Evolutionary conservation across 2,797 vertebrate genomes (phyloP), one percentile per base, ranked within the genome.

Genomic region (Cyprinodon diabolis): DNA sequence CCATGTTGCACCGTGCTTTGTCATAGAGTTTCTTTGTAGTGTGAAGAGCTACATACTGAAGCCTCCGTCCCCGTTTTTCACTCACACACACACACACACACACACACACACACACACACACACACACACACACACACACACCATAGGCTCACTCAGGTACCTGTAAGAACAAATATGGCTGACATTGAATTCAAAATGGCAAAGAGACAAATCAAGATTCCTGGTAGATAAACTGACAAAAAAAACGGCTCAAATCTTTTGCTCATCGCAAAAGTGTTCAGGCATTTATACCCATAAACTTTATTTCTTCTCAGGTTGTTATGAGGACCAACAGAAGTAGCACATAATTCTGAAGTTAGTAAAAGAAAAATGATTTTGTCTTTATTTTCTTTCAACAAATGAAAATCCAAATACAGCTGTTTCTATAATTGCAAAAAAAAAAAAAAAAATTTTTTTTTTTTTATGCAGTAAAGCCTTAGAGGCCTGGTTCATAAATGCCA

Each of bases 41-140:
- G 81, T 84, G 81, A 88, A 89, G 86, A 91, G 91, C 91, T 91
- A 92, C 91, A 93, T 90, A 90, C 85, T 89, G 82, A 90, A 86
- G 87, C 77, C 75, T 77, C 66, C 47, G 6, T 63, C 58, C 14
- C 43, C 17, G 13, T 49, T 47, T 19, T 35, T 40, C 56, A 17
- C 52, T 4, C 58, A 40, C 71, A n/a, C 74, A 48, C 69, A 48
- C 68, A 45, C 74, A 72, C 57, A 54, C 78, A 45, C 49, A 51
- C 75, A 43, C 77, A 57, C 68, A 43, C 71, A 48, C 74, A 70
- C 57, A 55, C 79, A 48, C 78, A 45, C 49, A 51, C 75, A 43
- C 77, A 57, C 68, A 43, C 71, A 48, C 74, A 70, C 57, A 55
- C 79, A 48, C 47, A 37, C 71, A 74, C 72, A 51, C 82, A 70